Evolutionary conservation across 2,888 invertebrate species (phyloP), one percentile per base, ranked within the genome.

Genomic region (Dolomedes plantarius): DNA sequence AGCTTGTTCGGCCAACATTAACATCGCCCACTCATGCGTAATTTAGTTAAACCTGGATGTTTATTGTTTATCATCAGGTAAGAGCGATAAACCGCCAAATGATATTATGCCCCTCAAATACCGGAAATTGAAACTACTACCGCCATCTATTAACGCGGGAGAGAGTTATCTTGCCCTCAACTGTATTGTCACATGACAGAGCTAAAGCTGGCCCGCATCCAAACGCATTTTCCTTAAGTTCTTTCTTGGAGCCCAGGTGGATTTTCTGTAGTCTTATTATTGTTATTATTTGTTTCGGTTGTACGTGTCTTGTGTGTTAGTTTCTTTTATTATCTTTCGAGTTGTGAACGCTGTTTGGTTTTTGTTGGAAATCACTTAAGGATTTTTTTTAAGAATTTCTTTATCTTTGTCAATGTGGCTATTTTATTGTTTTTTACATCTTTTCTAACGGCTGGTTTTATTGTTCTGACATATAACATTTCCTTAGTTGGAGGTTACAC

Each of bases 261-360:
- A 85, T 85, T 78, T 85, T 85, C 77, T 85, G 50, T 36, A 68
- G 67, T 77, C 73, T 78, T 85, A 77, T 85, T 77, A 85, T 78
- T 78, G 77, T 85, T 85, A 85, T 85, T 85, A 85, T 85, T 85
- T 85, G 73, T 77, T 78, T 77, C 36, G 50, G 50, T 56, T 78
- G 77, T 77, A 72, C 83, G 77, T 85, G 83, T 85, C 67, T 77
- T 50, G 77, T 64, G 77, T 85, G 73, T 73, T 77, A 78, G 83
- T 73, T 77, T 77, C 71, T 85, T 85, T 85, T 85, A 72, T 76
- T 76, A 50, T 82, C 72, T 65, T 50, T 74, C n/a, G 75, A 68
- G 69, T 64, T 83, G 75, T 64, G 68, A 82, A 65, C 67, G 64
- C 41, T 36, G 39, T 27, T 32, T 71, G 71, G 36, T 78, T 80